Evolutionary conservation across 2,113 vertebrate species (phyloP).

Genomic region (Macrotis lagotis): DNA sequence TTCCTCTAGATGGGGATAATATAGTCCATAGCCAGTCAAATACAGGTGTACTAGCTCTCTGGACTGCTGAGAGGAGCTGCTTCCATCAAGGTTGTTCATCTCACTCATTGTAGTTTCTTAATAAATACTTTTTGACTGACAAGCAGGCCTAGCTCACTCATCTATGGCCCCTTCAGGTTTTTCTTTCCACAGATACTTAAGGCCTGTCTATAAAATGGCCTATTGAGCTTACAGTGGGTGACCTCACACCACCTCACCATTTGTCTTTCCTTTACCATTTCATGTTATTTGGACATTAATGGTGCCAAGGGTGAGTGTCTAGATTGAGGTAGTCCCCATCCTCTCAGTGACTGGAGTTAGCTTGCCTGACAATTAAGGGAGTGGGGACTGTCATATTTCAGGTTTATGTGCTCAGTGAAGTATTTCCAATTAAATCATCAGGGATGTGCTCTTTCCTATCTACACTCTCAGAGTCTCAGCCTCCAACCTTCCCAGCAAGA

Average conservation of each 20-base stretch:
- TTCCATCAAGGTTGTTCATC: no score
- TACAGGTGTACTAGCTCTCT: no score
- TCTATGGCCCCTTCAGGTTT: background rate
- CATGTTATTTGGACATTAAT: conserved; percentile 8
- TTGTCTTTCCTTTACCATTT: background rate
- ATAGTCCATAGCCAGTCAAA: no score
- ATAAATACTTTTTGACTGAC: background rate
- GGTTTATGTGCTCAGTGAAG: conserved; percentile 21
- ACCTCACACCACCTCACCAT: background rate
- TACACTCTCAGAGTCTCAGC: background rate
- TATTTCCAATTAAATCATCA: conserved; percentile 41
- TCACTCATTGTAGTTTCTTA: no score
- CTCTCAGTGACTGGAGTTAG: conserved; percentile 24
- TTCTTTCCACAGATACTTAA: background rate
- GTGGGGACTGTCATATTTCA: conserved; percentile 10
- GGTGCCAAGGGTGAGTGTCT: background rate
- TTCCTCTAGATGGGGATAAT: no score
- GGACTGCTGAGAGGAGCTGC: no score
- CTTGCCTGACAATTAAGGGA: conserved; percentile 47
- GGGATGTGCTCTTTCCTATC: background rate
- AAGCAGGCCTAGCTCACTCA: fast-evolving
- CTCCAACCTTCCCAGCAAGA: background rate
- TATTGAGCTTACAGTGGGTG: background rate
- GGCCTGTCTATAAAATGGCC: background rate
- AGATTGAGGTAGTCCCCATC: background rate